A percentile compares a stretch with the other conserved stretches of the same genome.
phyloP scores from a whole-genome alignment of 64 coral and sea anemone species.

The Pocillopora damicornis region DNA sequence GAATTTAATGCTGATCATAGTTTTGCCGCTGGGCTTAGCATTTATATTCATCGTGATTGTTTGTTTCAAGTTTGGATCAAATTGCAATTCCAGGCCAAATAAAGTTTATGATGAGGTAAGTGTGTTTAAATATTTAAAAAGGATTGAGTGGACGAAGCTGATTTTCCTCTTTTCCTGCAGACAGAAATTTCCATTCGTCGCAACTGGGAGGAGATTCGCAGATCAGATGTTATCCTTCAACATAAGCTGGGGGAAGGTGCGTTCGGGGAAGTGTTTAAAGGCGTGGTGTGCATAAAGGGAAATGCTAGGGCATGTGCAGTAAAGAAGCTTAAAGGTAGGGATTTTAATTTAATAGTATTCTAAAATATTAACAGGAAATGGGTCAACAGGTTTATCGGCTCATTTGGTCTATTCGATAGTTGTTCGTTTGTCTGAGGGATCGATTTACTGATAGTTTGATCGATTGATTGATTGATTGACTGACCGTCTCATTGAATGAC shows the following conservation, averaged over 20 bases:
- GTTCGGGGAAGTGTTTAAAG: constrained; percentile 27
- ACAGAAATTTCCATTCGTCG: background rate
- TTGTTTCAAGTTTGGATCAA: background rate
- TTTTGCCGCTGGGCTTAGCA: background rate
- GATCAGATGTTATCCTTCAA: constrained; percentile 1
- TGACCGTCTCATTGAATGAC: too few relatives aligned
- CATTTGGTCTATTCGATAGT: background rate
- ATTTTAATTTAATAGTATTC: background rate
- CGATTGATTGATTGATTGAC: too few relatives aligned
- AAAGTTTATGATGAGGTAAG: background rate
- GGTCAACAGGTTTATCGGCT: background rate
- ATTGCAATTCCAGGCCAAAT: background rate
- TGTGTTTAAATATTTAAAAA: background rate
- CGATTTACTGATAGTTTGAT: too few relatives aligned
- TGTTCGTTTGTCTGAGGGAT: too few relatives aligned
- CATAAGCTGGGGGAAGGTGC: constrained; percentile 25
- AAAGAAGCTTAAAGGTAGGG: background rate
- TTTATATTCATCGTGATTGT: background rate
- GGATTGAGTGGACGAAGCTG: background rate
- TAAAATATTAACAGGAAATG: too few relatives aligned
- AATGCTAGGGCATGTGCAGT: constrained; percentile 14
- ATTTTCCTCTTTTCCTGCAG: background rate
- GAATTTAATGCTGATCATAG: constrained; percentile 16
- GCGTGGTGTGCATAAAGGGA: background rate
- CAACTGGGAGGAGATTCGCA: constrained; percentile 13